These are phyloP conservation scores for Anseranas semipalmata DNA, from an alignment of 2,113 vertebrate genomes.

Conservation along the genomic window DNA sequence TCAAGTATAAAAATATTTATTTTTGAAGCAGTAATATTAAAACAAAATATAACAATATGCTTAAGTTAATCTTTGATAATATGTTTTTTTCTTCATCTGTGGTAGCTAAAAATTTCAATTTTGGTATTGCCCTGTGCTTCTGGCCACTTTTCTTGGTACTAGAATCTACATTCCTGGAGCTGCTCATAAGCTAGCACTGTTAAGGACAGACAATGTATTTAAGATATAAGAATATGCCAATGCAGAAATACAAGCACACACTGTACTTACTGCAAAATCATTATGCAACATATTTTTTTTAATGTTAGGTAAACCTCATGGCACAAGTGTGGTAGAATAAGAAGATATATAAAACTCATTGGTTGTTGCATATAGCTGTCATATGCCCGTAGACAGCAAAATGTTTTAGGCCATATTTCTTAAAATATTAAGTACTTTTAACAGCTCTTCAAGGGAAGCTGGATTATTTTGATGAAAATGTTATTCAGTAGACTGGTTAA, in stretches of 20 bases:
- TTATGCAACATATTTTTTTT: not conserved
- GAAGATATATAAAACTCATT: not conserved
- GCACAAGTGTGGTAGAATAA: not conserved
- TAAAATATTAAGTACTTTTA: not conserved
- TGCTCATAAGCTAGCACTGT: not conserved
- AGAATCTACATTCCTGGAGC: not conserved
- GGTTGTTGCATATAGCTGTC: not conserved
- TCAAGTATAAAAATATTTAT: not conserved
- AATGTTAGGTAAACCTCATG: not conserved
- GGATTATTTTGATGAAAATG: slow-evolving; percentile 1
- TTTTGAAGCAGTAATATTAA: not conserved
- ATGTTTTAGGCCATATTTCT: not conserved
- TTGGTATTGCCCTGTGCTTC: not conserved
- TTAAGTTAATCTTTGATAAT: not conserved
- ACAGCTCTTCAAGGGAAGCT: not conserved
- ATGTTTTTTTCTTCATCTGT: not conserved
- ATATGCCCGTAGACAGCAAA: not conserved
- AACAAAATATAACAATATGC: not conserved
- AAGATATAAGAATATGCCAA: too few relatives aligned
- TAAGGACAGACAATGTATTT: not conserved
- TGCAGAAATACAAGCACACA: not conserved
- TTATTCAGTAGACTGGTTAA: not conserved
- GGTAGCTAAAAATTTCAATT: not conserved
- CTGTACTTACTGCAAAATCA: not conserved
- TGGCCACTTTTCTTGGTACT: not conserved